Conservation (phyloP, 2,113 vertebrate species). For the Oenanthe oenanthe region DNA sequence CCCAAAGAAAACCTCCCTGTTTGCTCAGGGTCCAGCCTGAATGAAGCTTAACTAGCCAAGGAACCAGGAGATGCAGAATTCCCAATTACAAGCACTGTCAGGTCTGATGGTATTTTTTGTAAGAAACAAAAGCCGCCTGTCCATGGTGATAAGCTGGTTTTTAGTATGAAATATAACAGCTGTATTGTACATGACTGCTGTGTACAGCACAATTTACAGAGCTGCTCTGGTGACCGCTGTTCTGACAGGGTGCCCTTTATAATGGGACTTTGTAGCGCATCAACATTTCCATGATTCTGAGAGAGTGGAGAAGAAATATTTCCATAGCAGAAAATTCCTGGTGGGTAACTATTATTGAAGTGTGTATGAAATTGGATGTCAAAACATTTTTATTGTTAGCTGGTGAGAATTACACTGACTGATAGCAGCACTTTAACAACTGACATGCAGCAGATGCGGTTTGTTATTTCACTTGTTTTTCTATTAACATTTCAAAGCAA, state of each 20-base stretch:
- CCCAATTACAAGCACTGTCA: not conserved
- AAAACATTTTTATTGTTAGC: not conserved
- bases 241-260: not conserved
- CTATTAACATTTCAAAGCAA: not conserved
- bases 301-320: not conserved
- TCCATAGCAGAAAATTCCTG: not conserved
- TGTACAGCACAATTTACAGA: not conserved
- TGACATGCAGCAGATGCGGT: not conserved
- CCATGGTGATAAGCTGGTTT: not conserved
- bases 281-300: not conserved
- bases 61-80: not conserved
- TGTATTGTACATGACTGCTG: not conserved
- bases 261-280: fast-evolving
- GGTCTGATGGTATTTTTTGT: not conserved
- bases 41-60: not conserved
- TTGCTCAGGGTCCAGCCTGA: not conserved
- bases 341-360: not conserved
- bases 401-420: not conserved
- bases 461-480: not conserved
- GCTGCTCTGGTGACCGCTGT: not conserved
- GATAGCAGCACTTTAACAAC: not conserved
- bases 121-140: not conserved
- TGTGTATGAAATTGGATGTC: not conserved
- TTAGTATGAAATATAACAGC: not conserved
- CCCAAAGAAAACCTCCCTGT: not conserved